phyloP scores from a whole-genome alignment of 2,113 vertebrate genomes.

The Ctenodactylus gundi region DNA sequence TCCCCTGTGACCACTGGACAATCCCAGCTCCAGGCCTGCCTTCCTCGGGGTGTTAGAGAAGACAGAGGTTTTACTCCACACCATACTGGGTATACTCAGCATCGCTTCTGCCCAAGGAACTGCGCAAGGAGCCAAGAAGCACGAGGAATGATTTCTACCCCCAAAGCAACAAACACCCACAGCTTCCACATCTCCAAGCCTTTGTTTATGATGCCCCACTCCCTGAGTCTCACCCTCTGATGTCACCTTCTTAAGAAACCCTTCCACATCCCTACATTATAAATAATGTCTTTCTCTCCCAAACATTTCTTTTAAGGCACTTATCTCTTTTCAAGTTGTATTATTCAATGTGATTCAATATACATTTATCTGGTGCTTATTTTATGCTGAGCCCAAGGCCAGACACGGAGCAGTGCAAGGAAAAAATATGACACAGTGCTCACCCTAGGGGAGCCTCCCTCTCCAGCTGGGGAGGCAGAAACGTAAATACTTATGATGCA shows the following conservation, averaged over 20 bases:
- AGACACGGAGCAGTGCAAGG: neutral
- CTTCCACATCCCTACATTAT: neutral
- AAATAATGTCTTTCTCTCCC: constrained; percentile 1
- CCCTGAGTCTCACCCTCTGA: neutral
- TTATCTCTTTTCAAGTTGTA: constrained; percentile 29
- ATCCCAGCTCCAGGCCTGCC: neutral
- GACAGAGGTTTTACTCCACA: neutral
- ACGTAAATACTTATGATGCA: neutral
- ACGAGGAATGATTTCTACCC: neutral
- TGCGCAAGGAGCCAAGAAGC: neutral
- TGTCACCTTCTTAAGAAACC: neutral
- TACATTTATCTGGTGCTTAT: constrained; percentile 21
- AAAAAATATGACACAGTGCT: neutral
- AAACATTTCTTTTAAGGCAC: constrained; percentile 43
- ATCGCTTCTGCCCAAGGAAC: neutral
- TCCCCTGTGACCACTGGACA: neutral
- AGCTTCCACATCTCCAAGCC: neutral
- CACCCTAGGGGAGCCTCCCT: neutral
- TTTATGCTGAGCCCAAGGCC: neutral
- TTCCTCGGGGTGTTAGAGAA: neutral
- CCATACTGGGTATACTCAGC: neutral
- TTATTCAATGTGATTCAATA: constrained; percentile 39
- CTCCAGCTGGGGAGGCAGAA: neutral
- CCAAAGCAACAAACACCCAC: neutral
- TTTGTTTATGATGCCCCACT: neutral